Percentiles rank a stretch among this genome's conserved stretches.
These are phyloP conservation scores for Lanistes nyassanus DNA, from an alignment of 1,140 invertebrate genomes.

Conservation along the genomic window DNA sequence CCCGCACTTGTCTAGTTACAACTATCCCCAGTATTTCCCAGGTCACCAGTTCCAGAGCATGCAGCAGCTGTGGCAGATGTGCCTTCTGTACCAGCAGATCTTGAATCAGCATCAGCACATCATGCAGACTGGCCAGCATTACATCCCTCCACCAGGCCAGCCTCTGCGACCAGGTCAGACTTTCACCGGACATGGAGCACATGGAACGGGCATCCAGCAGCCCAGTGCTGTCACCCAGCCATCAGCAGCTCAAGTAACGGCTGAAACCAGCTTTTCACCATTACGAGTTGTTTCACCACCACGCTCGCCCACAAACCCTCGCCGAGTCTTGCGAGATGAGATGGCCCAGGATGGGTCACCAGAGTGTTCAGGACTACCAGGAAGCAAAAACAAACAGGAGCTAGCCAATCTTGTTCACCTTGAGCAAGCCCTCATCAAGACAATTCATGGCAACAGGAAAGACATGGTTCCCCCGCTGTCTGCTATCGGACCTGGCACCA, in stretches of 20 bases:
- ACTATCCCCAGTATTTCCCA: slow-evolving; percentile 20
- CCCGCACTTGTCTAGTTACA: slow-evolving; percentile 18
- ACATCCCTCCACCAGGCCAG: slow-evolving; percentile 23
- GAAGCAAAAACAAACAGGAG: slow-evolving; percentile 22
- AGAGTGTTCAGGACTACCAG: slow-evolving; percentile 16
- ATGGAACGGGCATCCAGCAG: slow-evolving; percentile 19
- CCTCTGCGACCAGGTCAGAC: neutral
- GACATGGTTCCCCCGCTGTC: slow-evolving; percentile 21
- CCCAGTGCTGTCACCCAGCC: slow-evolving; percentile 14
- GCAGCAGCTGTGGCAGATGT: slow-evolving; percentile 28
- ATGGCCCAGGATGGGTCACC: slow-evolving; percentile 16
- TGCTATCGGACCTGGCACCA: neutral
- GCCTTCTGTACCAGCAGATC: slow-evolving; percentile 29
- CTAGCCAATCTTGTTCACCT: slow-evolving; percentile 35
- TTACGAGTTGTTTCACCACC: slow-evolving; percentile 30
- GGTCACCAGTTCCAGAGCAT: slow-evolving; percentile 21
- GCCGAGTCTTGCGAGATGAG: slow-evolving; percentile 19
- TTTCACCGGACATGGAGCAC: neutral
- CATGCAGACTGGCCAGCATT: slow-evolving; percentile 18
- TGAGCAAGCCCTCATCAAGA: slow-evolving; percentile 47
- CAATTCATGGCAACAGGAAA: slow-evolving; percentile 36
- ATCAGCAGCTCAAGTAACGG: slow-evolving; percentile 13
- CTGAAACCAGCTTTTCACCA: neutral
- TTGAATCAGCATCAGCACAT: slow-evolving; percentile 28
- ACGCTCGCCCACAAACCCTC: slow-evolving; percentile 33